Evolutionary conservation across 2,888 invertebrate genomes (phyloP).

Genomic region (Nemoura dubitans): DNA sequence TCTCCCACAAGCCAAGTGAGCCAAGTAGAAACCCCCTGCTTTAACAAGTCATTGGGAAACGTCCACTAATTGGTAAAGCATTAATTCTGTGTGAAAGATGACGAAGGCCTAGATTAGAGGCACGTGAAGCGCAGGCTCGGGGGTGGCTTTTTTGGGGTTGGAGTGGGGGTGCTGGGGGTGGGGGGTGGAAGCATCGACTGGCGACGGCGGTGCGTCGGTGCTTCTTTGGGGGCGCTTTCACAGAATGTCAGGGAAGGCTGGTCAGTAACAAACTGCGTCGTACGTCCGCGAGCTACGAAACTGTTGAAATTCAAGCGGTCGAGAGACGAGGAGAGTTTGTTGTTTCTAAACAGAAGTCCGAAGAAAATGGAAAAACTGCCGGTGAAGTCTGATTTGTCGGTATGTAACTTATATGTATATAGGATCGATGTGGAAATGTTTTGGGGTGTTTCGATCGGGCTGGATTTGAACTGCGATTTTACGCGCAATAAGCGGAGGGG

Average conservation of each 20-base stretch:
- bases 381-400: conserved; percentile 15
- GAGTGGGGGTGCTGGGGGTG: not conserved
- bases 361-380: conserved; percentile 2
- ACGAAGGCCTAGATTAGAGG: not conserved
- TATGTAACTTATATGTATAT: not conserved
- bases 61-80: conserved; percentile 4
- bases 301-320: conserved; percentile 28
- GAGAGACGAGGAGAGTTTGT: conserved; percentile 9
- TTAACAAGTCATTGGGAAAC: not conserved
- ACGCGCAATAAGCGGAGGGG: not conserved
- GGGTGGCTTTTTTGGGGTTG: not conserved
- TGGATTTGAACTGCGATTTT: not conserved
- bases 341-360: conserved; percentile 4
- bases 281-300: not conserved
- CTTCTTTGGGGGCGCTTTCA: not conserved
- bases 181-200: not conserved
- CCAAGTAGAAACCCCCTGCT: not conserved
- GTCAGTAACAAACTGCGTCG: conserved; percentile 13
- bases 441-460: not conserved
- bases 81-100: conserved; percentile 12
- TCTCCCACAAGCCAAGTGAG: not conserved
- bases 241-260: conserved; percentile 7
- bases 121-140: not conserved
- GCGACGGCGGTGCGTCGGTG: not conserved
- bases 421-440: not conserved